These are phyloP conservation scores for Poecilia wingei DNA, from an alignment of 2,797 vertebrate species.

Conservation along the genomic window DNA sequence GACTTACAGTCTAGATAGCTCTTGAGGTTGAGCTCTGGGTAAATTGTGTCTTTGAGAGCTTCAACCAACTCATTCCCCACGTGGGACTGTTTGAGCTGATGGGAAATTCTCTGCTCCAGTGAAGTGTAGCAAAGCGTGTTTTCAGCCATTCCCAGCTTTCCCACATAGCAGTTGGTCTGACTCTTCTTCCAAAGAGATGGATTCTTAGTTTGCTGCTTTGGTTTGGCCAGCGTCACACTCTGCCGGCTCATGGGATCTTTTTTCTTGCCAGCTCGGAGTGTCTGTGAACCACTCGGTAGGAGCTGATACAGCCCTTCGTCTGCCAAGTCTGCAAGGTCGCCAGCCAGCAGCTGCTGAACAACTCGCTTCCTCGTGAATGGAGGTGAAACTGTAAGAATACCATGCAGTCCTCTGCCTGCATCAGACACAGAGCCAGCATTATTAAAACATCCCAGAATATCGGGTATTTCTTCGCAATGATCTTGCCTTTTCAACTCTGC, in stretches of 20 bases:
- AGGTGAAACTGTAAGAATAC: conserved; percentile 65
- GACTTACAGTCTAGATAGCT: conserved; percentile 83
- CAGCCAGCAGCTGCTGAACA: conserved; percentile 78
- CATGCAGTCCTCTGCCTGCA: conserved; percentile 76
- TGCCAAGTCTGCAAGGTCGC: conserved; percentile 81
- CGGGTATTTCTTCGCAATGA: conserved; percentile 27
- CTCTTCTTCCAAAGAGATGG: conserved; percentile 55
- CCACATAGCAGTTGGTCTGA: conserved; percentile 36
- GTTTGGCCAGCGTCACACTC: conserved; percentile 42
- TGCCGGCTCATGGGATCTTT: conserved; percentile 50
- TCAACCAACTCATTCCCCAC: conserved; percentile 60
- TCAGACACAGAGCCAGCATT: conserved; percentile 76
- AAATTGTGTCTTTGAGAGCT: conserved; percentile 71
- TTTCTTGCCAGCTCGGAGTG: conserved; percentile 49
- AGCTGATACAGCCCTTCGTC: conserved; percentile 77
- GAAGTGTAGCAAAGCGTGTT: conserved; percentile 68
- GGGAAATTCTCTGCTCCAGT: conserved; percentile 68
- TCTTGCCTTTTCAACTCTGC: conserved; percentile 22
- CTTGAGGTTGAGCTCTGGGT: conserved; percentile 80
- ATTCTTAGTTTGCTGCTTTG: conserved; percentile 58
- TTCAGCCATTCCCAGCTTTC: conserved; percentile 57
- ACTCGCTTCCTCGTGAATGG: conserved; percentile 70
- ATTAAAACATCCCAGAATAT: conserved; percentile 50
- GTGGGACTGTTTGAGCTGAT: conserved; percentile 62
- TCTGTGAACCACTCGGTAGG: conserved; percentile 64